These are phyloP conservation scores for Diadema setosum DNA, from an alignment of 35 echinoderm and acorn worm species.

Conservation along the genomic window DNA sequence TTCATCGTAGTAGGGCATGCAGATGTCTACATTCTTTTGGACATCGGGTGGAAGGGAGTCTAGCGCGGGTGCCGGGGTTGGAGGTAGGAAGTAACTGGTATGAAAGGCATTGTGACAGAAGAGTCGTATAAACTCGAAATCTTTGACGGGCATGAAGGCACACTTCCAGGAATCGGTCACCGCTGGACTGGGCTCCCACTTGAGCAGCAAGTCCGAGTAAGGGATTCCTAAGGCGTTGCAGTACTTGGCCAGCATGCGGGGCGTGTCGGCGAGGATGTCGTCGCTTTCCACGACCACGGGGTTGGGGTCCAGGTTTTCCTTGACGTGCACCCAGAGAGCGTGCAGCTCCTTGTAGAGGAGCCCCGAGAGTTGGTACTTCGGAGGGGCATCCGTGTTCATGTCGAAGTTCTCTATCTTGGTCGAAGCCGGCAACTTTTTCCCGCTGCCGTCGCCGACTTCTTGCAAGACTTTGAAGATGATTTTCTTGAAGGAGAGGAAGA, in stretches of 20 bases:
- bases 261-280: slow-evolving; percentile 12
- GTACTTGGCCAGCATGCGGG: neutral
- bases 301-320: neutral
- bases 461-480: neutral
- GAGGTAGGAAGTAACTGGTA: neutral
- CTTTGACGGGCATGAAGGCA: neutral
- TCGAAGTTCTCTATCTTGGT: neutral
- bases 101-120: slow-evolving; percentile 2
- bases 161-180: neutral
- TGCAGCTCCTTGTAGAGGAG: slow-evolving; percentile 12
- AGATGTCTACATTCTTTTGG: neutral
- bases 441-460: neutral
- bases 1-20: neutral
- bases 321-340: neutral
- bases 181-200: neutral
- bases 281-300: slow-evolving; percentile 37
- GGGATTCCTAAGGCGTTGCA: neutral
- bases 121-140: neutral
- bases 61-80: neutral
- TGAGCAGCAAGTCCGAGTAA: neutral
- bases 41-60: neutral
- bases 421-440: neutral
- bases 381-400: neutral
- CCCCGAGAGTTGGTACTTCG: neutral
- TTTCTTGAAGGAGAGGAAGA: neutral